Conservation (phyloP, 1,140 invertebrate species). For the Oryzaephilus surinamensis region DNA sequence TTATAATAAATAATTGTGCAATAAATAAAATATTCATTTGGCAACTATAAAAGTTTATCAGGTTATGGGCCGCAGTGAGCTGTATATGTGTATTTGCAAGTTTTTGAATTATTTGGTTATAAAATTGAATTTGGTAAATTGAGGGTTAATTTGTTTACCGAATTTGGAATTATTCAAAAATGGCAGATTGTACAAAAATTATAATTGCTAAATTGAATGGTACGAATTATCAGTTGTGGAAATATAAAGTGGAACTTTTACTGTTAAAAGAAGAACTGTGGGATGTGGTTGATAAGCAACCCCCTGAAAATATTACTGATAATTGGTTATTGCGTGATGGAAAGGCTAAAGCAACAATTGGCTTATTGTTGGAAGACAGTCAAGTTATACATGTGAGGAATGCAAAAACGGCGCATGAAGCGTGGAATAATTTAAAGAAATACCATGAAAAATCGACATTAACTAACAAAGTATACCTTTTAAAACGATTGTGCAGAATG, state of each 20-base stretch:
- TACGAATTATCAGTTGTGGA: slow-evolving; percentile 16
- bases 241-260: slow-evolving; percentile 15
- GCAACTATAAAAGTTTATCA: too few relatives aligned
- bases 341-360: slow-evolving; percentile 6
- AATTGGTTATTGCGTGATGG: neutral
- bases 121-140: too few relatives aligned
- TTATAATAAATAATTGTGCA: too few relatives aligned
- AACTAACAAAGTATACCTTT: too few relatives aligned
- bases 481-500: too few relatives aligned
- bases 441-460: slow-evolving; percentile 1
- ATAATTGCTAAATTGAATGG: slow-evolving; percentile 11
- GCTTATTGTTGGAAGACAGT: slow-evolving; percentile 17
- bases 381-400: slow-evolving; percentile 5
- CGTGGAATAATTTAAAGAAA: neutral
- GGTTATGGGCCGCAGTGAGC: too few relatives aligned
- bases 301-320: slow-evolving; percentile 10
- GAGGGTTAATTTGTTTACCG: too few relatives aligned
- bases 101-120: too few relatives aligned
- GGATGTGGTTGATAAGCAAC: slow-evolving; percentile 12
- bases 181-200: too few relatives aligned
- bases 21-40: too few relatives aligned
- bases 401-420: neutral
- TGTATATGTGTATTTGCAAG: too few relatives aligned
- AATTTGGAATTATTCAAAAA: too few relatives aligned
- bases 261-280: slow-evolving; percentile 18